Base-by-base conservation (phyloP, 1,140 invertebrate genomes). In the Daktulosphaira vitifoliae region DNA sequence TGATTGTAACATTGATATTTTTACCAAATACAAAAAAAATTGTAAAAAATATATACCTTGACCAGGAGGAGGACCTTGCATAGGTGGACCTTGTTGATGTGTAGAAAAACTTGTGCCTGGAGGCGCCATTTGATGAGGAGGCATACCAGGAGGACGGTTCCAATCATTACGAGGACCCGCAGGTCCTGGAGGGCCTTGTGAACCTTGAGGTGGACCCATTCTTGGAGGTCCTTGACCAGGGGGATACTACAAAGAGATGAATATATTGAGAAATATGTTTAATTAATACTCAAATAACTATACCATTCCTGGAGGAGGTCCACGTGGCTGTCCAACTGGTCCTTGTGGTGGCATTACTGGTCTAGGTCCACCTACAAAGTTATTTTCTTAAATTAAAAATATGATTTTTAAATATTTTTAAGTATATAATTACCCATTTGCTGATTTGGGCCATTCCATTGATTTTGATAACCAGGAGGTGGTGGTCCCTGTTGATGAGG, bases 31-130 rank as follows among this genome's bases (percentile, higher is more conserved):
- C n/a, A 48, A 6, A 48, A 22, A n/a, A n/a, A n/a, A n/a, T n/a
- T n/a, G n/a, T n/a, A n/a, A n/a, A n/a, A n/a, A n/a, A n/a, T n/a
- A n/a, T n/a, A n/a, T 48, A 72, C 68, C 65, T 77, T 78, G 74
- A 77, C 75, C 73, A 77, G 73, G 81, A 71, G 81, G 82, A 68
- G 86, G 85, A 68, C 84, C 83, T 78, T 88, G 85, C 82, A 87
- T 84, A 72, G 83, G 81, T 51, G 76, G 75, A n/a, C 69, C 69
- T 66, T 64, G 68, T 53, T 68, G 68, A 54, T 64, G 65, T 33
- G 65, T 52, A 9, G 62, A 42, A 53, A 54, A 68, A 29, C 67
- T 51, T 11, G 66, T 65, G 3, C 68, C 68, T 20, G 59, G 66
- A 9, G 52, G 64, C 18, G 56, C 56, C 56, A 62, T 48, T 52